Percentiles rank a stretch among this genome's conserved stretches.
Evolutionary conservation across 2,113 vertebrate species (phyloP).

Genomic region (Lagopus muta): DNA sequence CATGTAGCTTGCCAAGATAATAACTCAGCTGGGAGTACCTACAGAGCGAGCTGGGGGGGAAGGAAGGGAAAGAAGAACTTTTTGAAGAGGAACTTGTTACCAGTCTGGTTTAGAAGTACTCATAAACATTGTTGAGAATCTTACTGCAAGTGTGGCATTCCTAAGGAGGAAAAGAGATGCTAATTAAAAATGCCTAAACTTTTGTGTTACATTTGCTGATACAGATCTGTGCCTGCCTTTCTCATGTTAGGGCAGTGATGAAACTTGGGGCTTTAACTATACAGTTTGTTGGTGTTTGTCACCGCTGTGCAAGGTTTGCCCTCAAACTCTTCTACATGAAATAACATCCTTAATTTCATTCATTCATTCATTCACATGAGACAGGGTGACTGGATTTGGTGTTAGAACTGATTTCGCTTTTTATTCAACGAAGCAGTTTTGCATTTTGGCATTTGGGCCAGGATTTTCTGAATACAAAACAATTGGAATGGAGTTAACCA

Average conservation of each 20-base stretch:
- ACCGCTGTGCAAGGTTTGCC: neutral
- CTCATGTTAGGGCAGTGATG: neutral
- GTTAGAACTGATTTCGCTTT: neutral
- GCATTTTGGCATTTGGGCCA: neutral
- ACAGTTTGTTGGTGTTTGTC: neutral
- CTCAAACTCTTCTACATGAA: neutral
- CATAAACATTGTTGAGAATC: neutral
- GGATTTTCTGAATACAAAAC: neutral
- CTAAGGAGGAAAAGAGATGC: neutral
- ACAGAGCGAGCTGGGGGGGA: rapidly evolving
- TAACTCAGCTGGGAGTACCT: neutral
- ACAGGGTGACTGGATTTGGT: neutral
- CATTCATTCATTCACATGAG: neutral
- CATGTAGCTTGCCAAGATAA: neutral
- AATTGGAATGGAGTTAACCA: neutral
- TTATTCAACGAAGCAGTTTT: neutral
- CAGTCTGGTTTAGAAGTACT: neutral
- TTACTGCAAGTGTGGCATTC: neutral
- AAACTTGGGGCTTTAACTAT: neutral
- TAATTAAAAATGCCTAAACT: neutral
- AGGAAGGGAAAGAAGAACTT: neutral
- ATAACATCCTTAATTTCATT: neutral
- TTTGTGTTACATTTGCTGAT: constrained; percentile 4
- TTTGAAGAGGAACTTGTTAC: neutral
- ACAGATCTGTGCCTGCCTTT: neutral